Evolutionary conservation across 2,888 invertebrate species (phyloP), one percentile per base, ranked within the genome.

Genomic region (Digitonthophagus gazella): DNA sequence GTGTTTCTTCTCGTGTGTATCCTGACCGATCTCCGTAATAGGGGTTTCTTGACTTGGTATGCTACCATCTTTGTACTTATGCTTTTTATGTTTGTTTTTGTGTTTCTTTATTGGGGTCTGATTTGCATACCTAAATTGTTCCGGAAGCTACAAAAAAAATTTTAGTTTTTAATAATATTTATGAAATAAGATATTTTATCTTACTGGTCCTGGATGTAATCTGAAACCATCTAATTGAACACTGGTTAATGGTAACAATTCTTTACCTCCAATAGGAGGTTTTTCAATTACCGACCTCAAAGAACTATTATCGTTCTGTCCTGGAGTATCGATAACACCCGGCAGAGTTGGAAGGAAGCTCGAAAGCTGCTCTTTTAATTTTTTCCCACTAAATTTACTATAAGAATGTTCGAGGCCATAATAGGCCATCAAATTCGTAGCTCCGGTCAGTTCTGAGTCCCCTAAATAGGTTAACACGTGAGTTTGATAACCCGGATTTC

Each of bases 321-420:
- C 97, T 71, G 97, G 96, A 20, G 94, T 93, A 84, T 98, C 98
- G 74, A 97, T 92, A 73, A 96, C 95, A 15, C 98, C 97, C 66
- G 98, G 98, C 68, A 98, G 86, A 82, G 95, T 95, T 15, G 97
- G 97, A 72, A 98, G 86, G 83, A 98, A 98, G 11, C 97, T 96
- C 56, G 97, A 96, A 70, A 98, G 84, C 69, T 96, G 96, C 83
- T 98, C 97, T 81, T 97, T 95, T 14, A 96, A 88, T 84, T 97
- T 97, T 80, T 97, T 96, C 66, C 96, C 97, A 85, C 95, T 97
- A 85, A 97, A 97, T 87, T 97, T 98, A 84, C 94, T 97, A 83
- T 97, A 96, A 15, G 97, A 96, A 85, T 98, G 97, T 85, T 98
- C 97, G 73, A 98, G 87, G 75, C 95, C 95, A 90, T 98, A 94